Conservation (phyloP, 2,797 vertebrate species). For the Melanotaenia trifasciata region DNA sequence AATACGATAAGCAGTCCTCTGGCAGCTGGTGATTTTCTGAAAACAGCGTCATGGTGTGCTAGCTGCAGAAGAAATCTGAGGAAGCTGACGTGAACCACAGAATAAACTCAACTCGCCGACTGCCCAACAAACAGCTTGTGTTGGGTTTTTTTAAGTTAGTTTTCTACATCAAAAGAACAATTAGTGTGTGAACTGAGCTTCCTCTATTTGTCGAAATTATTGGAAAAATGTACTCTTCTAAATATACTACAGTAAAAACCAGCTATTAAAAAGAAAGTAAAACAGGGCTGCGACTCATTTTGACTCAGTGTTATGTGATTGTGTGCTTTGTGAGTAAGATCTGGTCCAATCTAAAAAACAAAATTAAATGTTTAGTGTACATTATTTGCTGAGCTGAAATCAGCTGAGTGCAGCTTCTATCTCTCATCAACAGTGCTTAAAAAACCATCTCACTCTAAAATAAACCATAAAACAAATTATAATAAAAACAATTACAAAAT, state of each 20-base stretch:
- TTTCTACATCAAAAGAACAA: constrained; percentile 5
- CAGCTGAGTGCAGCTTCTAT: constrained; percentile 70
- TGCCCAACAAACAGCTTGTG: background rate
- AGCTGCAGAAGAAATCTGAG: background rate
- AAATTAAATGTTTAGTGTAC: constrained; percentile 12
- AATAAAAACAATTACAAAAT: constrained; percentile 61
- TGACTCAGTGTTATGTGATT: constrained; percentile 1
- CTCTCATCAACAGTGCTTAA: constrained; percentile 73
- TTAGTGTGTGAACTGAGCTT: background rate
- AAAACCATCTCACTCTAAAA: constrained; percentile 65
- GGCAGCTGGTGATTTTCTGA: constrained; percentile 4
- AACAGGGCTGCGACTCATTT: background rate
- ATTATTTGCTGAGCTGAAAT: constrained; percentile 46
- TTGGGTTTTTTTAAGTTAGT: background rate
- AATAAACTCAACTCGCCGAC: background rate
- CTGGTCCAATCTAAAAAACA: background rate
- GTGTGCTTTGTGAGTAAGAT: background rate
- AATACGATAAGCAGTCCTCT: background rate
- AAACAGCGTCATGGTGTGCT: background rate
- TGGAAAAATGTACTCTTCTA: background rate
- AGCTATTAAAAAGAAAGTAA: constrained; percentile 1
- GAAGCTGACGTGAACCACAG: constrained; percentile 1
- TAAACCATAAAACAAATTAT: constrained; percentile 47
- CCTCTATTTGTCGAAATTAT: background rate
- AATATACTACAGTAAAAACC: constrained; percentile 14